Evolutionary conservation across 2,888 invertebrate species (phyloP).

Genomic region (Sthenelais limicola): DNA sequence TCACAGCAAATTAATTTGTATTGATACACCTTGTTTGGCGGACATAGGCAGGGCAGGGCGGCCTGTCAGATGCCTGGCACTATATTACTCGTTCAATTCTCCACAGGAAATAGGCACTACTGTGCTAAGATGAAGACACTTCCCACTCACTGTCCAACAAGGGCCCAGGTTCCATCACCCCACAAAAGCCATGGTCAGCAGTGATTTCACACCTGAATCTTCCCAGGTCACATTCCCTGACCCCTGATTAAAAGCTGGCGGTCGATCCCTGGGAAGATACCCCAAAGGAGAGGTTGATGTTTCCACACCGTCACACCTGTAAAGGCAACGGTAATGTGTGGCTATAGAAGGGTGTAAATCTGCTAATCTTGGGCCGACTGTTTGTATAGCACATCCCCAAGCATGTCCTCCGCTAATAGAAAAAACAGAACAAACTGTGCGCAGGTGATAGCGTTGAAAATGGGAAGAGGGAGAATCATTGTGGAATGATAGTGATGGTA

Average conservation of each 20-base stretch:
- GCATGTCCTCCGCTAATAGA: too few species aligned
- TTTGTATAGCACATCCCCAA: too few species aligned
- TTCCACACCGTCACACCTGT: too few species aligned
- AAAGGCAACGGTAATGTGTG: too few species aligned
- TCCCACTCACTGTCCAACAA: neutral
- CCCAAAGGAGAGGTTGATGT: too few species aligned
- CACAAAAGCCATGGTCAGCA: conserved; percentile 24
- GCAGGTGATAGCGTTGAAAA: too few species aligned
- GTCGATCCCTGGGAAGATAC: conserved; percentile 25
- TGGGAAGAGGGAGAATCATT: too few species aligned
- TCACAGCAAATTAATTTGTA: conserved; percentile 38
- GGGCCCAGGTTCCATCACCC: neutral
- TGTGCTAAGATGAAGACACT: conserved; percentile 35
- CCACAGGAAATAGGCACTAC: conserved; percentile 34
- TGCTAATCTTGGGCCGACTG: too few species aligned
- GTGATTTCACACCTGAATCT: conserved; percentile 25
- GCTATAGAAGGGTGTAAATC: too few species aligned
- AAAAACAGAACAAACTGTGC: too few species aligned
- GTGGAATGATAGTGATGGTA: too few species aligned
- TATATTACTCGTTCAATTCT: neutral
- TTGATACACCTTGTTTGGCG: conserved; percentile 11
- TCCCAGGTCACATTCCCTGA: conserved; percentile 11
- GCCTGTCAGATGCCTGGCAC: neutral
- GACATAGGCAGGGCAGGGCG: conserved; percentile 22
- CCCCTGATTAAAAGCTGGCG: conserved; percentile 21